A percentile compares a stretch with the other conserved stretches of the same genome.
phyloP scores from a whole-genome alignment of 1,140 invertebrate genomes.

The Cyclargus thomasi region DNA sequence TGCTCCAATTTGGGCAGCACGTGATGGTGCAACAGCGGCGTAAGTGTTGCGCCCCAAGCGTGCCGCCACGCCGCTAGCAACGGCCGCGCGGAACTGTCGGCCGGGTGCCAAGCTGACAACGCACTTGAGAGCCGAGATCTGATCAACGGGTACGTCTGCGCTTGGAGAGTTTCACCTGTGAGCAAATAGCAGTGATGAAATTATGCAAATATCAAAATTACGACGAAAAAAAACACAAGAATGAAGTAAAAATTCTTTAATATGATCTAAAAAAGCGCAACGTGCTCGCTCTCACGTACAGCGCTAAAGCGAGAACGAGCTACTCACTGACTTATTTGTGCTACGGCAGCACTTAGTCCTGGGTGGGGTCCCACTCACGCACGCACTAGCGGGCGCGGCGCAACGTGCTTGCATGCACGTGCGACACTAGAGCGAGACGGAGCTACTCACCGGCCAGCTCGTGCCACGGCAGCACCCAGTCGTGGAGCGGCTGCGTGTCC shows the following conservation, averaged over 20 bases:
- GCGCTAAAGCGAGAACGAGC: background rate
- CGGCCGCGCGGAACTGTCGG: constrained; percentile 92
- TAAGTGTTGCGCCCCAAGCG: constrained; percentile 87
- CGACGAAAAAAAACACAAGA: background rate
- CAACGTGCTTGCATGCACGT: background rate
- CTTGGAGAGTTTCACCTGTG: constrained; percentile 79
- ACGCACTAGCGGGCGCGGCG: too few species aligned
- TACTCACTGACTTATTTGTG: too few species aligned
- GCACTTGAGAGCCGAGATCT: constrained; percentile 93
- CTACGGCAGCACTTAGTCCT: too few species aligned
- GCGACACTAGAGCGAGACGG: background rate
- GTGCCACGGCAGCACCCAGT: constrained; percentile 97
- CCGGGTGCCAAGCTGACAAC: constrained; percentile 93
- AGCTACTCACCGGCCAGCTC: constrained; percentile 40
- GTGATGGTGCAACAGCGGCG: constrained; percentile 90
- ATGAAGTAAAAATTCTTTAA: too few species aligned
- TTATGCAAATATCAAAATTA: too few species aligned
- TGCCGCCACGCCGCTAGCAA: constrained; percentile 94
- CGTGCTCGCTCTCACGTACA: too few species aligned
- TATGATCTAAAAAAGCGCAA: too few species aligned
- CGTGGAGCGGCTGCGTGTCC: constrained; percentile 95
- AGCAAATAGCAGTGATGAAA: too few species aligned
- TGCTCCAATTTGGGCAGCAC: constrained; percentile 93
- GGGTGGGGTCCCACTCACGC: too few species aligned
- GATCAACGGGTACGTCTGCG: constrained; percentile 92